Conservation (phyloP, 2,888 invertebrate species). For the Argyresthia albistria region DNA sequence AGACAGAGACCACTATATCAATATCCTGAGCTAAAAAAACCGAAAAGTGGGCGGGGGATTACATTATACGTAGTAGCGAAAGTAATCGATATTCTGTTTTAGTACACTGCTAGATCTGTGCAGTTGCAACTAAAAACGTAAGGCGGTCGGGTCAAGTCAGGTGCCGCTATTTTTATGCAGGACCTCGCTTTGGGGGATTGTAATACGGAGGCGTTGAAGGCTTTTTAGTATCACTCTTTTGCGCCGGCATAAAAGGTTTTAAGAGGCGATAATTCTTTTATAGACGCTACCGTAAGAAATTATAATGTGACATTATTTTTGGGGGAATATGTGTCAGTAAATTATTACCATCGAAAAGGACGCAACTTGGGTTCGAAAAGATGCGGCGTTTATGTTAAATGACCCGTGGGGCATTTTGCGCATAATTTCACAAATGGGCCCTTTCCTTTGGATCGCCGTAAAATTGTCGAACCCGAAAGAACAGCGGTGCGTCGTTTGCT, state of each 20-base stretch:
- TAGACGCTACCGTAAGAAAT: too few relatives aligned
- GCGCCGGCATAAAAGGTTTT: background rate
- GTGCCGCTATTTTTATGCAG: slow-evolving; percentile 7
- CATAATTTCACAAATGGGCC: slow-evolving; percentile 48
- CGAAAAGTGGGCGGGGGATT: slow-evolving; percentile 74
- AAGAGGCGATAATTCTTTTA: background rate
- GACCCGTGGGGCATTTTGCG: slow-evolving; percentile 59
- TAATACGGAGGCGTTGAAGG: background rate
- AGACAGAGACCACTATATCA: slow-evolving; percentile 63
- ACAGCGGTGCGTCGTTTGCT: background rate
- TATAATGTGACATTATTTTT: too few relatives aligned
- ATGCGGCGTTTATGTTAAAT: slow-evolving; percentile 54
- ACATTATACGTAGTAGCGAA: slow-evolving; percentile 70
- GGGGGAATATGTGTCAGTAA: too few relatives aligned
- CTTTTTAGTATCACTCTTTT: background rate
- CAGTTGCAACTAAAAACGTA: slow-evolving; percentile 64
- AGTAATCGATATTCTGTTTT: slow-evolving; percentile 74
- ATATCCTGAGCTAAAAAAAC: slow-evolving; percentile 62
- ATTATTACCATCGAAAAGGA: slow-evolving; percentile 32
- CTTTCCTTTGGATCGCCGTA: slow-evolving; percentile 14
- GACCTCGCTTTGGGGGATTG: background rate
- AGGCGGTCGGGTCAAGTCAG: slow-evolving; percentile 43
- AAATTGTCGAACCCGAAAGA: slow-evolving; percentile 7
- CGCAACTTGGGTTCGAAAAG: slow-evolving; percentile 42
- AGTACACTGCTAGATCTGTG: slow-evolving; percentile 67